These are phyloP conservation scores for Microctonus hyperodae DNA, from an alignment of 2,888 invertebrate genomes.

Conservation along the genomic window DNA sequence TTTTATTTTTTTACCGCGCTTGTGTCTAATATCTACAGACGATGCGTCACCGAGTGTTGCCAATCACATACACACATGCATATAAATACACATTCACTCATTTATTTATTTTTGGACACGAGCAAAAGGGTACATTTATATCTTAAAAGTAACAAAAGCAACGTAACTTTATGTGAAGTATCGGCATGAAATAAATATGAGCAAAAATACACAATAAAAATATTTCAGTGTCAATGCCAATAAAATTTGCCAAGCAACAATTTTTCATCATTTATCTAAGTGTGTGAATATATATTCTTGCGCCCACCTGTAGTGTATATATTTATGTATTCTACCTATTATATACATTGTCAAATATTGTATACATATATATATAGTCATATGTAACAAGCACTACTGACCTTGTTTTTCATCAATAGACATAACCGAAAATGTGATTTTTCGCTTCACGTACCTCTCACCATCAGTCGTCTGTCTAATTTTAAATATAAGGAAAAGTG, in stretches of 20 bases:
- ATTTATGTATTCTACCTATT: not conserved
- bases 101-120: not conserved
- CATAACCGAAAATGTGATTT: not conserved
- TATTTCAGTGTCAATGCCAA: not conserved
- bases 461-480: not conserved
- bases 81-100: not conserved
- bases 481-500: constrained; percentile 34
- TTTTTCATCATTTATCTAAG: not conserved
- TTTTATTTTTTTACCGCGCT: not conserved
- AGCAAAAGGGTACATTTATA: not conserved
- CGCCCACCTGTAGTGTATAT: not conserved
- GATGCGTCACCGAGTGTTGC: constrained; percentile 2
- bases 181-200: not conserved
- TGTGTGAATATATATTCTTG: not conserved
- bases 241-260: not conserved
- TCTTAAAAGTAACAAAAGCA: not conserved
- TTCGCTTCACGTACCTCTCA: not conserved
- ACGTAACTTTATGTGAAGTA: too few species aligned
- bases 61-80: not conserved
- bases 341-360: not conserved
- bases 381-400: constrained; percentile 38
- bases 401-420: constrained; percentile 44
- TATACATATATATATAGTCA: not conserved
- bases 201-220: not conserved
- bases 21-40: not conserved